A percentile compares a stretch with the other conserved stretches of the same genome.
These are phyloP conservation scores for Platichthys flesus DNA, from an alignment of 2,113 vertebrate genomes.

Conservation along the genomic window DNA sequence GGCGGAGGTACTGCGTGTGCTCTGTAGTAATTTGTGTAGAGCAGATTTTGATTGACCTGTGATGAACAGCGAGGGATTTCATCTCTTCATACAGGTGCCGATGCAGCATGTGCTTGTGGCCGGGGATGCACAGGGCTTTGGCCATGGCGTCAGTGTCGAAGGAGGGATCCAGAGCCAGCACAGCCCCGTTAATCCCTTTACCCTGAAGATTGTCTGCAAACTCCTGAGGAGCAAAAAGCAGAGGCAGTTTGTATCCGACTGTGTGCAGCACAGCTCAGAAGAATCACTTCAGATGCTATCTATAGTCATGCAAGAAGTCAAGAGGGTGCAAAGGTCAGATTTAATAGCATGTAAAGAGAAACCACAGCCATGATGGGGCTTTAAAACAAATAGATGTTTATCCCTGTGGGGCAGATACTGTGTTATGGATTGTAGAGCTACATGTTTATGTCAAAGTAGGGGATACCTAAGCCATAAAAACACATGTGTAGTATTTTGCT, in stretches of 20 bases:
- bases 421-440: background rate
- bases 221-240: constrained; percentile 75
- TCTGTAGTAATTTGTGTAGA: background rate
- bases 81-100: constrained; percentile 87
- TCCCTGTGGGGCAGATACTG: background rate
- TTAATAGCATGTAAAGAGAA: background rate
- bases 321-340: background rate
- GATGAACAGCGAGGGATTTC: constrained; percentile 77
- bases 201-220: constrained; percentile 87
- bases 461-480: background rate
- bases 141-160: constrained; percentile 83
- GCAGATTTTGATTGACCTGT: constrained; percentile 68
- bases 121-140: constrained; percentile 82
- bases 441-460: background rate
- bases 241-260: background rate
- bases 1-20: background rate
- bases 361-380: background rate
- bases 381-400: background rate
- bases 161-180: constrained; percentile 86
- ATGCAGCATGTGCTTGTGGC: constrained; percentile 86
- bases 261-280: background rate
- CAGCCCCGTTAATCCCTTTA: constrained; percentile 87
- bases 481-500: background rate
- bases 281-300: background rate
- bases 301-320: background rate